A percentile compares a stretch with the other conserved stretches of the same genome.
Conservation (phyloP, 2,888 invertebrate genomes). For the Leucophenga maculata region DNA sequence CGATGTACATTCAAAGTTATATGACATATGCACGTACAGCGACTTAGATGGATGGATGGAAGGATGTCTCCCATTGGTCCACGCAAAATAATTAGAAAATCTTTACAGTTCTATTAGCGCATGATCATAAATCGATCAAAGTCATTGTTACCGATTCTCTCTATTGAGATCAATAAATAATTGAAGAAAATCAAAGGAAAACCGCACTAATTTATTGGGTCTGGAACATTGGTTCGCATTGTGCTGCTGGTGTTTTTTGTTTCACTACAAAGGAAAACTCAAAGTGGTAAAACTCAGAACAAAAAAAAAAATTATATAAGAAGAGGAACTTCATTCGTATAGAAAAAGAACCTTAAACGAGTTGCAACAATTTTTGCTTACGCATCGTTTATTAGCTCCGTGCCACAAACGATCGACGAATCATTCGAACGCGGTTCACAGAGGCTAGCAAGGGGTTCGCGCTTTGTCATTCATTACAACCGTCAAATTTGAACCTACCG, state of each 20-base stretch:
- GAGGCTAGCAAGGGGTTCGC: not conserved
- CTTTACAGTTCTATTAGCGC: not conserved
- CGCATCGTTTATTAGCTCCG: constrained; percentile 22
- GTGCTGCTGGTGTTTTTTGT: not conserved
- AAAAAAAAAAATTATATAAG: not conserved
- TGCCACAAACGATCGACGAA: not conserved
- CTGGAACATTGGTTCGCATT: too few species aligned
- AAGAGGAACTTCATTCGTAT: not conserved
- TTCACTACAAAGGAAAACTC: constrained; percentile 1
- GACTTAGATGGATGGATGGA: too few species aligned
- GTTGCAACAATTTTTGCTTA: constrained; percentile 21
- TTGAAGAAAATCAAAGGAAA: not conserved
- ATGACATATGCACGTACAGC: too few species aligned
- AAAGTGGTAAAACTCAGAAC: not conserved
- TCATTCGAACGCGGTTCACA: not conserved
- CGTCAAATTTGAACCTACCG: constrained; percentile 59
- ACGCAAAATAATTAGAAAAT: not conserved
- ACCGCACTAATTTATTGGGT: constrained; percentile 22
- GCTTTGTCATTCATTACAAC: constrained; percentile 31
- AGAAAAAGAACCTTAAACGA: not conserved
- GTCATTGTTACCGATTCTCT: not conserved
- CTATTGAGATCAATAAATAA: not conserved
- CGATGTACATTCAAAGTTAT: not conserved
- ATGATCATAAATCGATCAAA: constrained; percentile 10
- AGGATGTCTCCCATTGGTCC: not conserved